Base-by-base conservation (phyloP, 2,888 invertebrate species). In the Phaedon cochleariae region DNA sequence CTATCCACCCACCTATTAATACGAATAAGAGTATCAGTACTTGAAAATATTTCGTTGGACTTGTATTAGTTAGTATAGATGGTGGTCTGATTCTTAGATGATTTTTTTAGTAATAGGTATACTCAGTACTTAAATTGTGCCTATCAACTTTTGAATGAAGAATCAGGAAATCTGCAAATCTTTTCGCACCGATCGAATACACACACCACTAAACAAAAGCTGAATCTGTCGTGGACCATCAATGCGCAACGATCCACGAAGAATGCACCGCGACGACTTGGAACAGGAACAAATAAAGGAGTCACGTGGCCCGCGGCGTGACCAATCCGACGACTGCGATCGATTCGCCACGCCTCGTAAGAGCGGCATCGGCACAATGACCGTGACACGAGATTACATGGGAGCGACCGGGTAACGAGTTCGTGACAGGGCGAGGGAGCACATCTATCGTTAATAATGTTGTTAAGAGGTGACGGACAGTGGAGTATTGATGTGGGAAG, bases 251-350 rank as follows among this genome's bases (percentile, higher is more conserved):
- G 75, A 75, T 72, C 69, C 70, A 72, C 71, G 68, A 69, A 69
- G 68, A 68, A 64, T 71, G 62, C 64, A 70, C 68, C 69, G 41
- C 41, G 41, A 15, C n/a, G 68, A 71, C 72, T 64, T 52, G 64
- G 37, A 69, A 67, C 46, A 57, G 18, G 18, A 57, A 46, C 57
- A 45, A 57, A 57, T 46, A 69, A 72, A 70, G 53, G 64, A 21
- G 87, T 88, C 88, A 87, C 88, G 88, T 88, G 88, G 41, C 41
- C 79, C 86, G 63, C 76, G 80, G 84, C 87, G 85, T 83, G 84
- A 83, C 87, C 85, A 87, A 88, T 87, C 85, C 31, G 10, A 15
- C 10, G 41, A n/a, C 41, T 1, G 4, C 3, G 15, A 82, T 82
- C 73, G 77, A 83, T 82, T 82, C 75, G 64, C 61, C 73, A 77